Evolutionary conservation across 2,113 vertebrate species (phyloP).

Genomic region (Oceanodroma tethys): DNA sequence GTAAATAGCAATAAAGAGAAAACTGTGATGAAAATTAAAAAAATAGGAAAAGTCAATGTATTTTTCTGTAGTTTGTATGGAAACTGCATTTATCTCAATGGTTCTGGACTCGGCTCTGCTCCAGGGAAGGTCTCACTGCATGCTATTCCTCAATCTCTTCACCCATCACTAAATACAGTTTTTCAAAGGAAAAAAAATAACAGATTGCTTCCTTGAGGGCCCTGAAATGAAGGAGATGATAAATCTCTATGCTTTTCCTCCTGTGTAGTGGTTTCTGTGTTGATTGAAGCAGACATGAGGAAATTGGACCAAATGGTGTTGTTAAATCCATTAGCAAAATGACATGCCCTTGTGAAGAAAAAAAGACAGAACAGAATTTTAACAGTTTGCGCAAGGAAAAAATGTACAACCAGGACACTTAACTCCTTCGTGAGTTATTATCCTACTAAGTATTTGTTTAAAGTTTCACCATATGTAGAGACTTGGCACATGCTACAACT

Average conservation of each 20-base stretch:
- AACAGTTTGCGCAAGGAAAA: slow-evolving; percentile 59
- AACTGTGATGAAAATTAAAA: neutral
- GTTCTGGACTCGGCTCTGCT: neutral
- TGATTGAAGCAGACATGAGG: slow-evolving; percentile 70
- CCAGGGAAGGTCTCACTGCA: neutral
- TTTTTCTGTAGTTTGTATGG: neutral
- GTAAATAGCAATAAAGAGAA: neutral
- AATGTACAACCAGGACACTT: slow-evolving; percentile 48
- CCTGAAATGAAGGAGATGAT: slow-evolving; percentile 32
- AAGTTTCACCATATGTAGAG: slow-evolving; percentile 65
- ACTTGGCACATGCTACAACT: slow-evolving; percentile 15
- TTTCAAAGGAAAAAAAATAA: slow-evolving; percentile 33
- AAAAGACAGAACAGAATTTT: slow-evolving; percentile 28
- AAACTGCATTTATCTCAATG: slow-evolving; percentile 24
- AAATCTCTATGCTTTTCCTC: neutral
- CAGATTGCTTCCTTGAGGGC: slow-evolving; percentile 18
- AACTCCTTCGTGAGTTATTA: slow-evolving; percentile 63
- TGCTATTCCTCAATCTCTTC: neutral
- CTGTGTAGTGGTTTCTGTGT: slow-evolving; percentile 3
- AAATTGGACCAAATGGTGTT: slow-evolving; percentile 71
- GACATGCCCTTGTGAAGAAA: slow-evolving; percentile 48
- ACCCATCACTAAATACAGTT: neutral
- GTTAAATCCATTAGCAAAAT: slow-evolving; percentile 76
- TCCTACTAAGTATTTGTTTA: slow-evolving; percentile 59
- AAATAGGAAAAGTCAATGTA: neutral